These are phyloP conservation scores for Nycticorax nycticorax DNA, from an alignment of 2,113 vertebrate genomes.

Conservation along the genomic window DNA sequence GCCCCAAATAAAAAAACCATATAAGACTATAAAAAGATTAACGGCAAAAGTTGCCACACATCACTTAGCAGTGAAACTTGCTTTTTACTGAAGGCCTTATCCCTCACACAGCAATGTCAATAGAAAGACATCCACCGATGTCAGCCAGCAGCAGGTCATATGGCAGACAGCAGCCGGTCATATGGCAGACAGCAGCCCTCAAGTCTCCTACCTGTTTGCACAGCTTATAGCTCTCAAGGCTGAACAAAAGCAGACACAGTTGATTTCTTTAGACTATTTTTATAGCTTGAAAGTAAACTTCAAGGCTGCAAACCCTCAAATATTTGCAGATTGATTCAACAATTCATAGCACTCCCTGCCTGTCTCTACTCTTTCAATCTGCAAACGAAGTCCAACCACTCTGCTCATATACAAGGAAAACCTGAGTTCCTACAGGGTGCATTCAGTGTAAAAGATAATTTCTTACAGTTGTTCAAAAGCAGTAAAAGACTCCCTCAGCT, in stretches of 20 bases:
- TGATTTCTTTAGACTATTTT: neutral
- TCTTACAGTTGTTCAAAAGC: neutral
- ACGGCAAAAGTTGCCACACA: neutral
- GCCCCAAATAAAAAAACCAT: neutral
- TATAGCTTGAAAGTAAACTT: constrained; percentile 19
- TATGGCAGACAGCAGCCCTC: neutral
- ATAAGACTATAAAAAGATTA: neutral
- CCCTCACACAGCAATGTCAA: neutral
- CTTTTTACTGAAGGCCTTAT: neutral
- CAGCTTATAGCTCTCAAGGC: neutral
- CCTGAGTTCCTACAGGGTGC: neutral
- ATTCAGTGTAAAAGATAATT: neutral
- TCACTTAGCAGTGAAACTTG: neutral
- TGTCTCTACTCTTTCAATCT: neutral
- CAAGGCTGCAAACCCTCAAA: neutral
- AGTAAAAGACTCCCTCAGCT: neutral
- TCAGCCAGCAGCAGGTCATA: neutral
- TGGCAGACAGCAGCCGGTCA: neutral
- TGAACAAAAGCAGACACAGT: neutral
- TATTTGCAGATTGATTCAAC: constrained; percentile 12
- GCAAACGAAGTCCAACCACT: neutral
- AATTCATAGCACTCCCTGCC: neutral
- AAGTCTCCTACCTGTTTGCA: constrained; percentile 13
- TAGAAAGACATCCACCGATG: neutral
- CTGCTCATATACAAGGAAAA: neutral